Evolutionary conservation across 2,888 invertebrate genomes (phyloP).

Genomic region (Nymphalis c-album): DNA sequence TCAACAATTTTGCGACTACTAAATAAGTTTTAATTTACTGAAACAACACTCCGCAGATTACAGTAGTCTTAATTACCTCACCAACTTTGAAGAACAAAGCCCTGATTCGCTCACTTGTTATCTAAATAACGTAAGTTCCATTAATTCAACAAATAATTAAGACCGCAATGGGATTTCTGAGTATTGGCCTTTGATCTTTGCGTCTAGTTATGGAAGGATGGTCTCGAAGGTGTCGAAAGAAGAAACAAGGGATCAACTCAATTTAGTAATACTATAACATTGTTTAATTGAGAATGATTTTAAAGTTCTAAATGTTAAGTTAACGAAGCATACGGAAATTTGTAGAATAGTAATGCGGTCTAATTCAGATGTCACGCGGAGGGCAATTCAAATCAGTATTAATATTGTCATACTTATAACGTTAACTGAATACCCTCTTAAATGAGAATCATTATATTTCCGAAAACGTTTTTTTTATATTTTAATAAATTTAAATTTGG

Average conservation of each 20-base stretch:
- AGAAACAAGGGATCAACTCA: too few species aligned
- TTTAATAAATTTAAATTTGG: too few species aligned
- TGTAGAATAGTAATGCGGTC: too few species aligned
- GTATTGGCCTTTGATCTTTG: conserved; percentile 1
- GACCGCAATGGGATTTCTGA: conserved; percentile 5
- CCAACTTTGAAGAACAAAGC: conserved; percentile 11
- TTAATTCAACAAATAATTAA: conserved; percentile 12
- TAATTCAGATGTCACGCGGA: too few species aligned
- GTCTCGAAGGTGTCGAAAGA: not conserved
- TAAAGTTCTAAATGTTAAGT: too few species aligned
- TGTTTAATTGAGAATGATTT: not conserved
- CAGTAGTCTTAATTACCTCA: conserved; percentile 1
- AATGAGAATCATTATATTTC: too few species aligned
- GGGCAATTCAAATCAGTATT: too few species aligned
- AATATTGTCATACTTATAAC: too few species aligned
- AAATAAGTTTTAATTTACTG: conserved; percentile 8
- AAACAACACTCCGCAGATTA: conserved; percentile 9
- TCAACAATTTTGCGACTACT: conserved; percentile 5
- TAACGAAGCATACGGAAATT: too few species aligned
- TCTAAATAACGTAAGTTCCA: conserved; percentile 8
- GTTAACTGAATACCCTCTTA: too few species aligned
- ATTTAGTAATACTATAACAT: not conserved
- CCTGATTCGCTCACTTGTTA: conserved; percentile 8
- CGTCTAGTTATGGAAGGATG: not conserved
- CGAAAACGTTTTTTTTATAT: too few species aligned